Evolutionary conservation across 1,140 invertebrate species (phyloP).

Genomic region (Drosophila ogumai): DNA sequence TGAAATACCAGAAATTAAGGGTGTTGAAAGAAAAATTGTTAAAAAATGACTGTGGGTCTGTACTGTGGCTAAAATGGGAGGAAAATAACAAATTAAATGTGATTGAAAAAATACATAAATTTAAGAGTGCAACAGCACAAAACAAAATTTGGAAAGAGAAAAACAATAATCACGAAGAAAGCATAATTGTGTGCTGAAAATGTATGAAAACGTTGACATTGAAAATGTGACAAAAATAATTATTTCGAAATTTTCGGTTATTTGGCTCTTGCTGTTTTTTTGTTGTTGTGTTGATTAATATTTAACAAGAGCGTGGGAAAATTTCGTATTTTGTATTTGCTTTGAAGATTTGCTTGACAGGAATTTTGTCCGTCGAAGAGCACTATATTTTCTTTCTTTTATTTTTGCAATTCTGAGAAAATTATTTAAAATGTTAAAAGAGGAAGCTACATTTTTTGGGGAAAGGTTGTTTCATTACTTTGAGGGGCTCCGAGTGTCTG

Average conservation of each 20-base stretch:
- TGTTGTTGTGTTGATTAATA: conserved; percentile 28
- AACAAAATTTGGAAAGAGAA: not conserved
- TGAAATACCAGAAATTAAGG: no score
- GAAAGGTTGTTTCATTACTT: not conserved
- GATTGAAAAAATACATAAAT: not conserved
- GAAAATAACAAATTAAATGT: not conserved
- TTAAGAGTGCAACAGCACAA: conserved; percentile 9
- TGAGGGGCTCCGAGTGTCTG: not conserved
- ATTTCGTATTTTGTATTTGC: conserved; percentile 8
- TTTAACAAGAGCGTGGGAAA: conserved; percentile 31
- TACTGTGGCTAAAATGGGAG: not conserved
- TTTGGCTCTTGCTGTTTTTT: not conserved
- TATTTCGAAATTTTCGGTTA: conserved; percentile 33
- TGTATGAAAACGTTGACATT: conserved; percentile 49
- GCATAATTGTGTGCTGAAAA: conserved; percentile 24
- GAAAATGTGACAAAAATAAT: conserved; percentile 55
- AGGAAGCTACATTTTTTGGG: not conserved
- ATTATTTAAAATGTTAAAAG: not conserved
- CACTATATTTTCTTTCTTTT: not conserved
- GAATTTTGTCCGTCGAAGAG: conserved; percentile 2
- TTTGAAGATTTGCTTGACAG: conserved; percentile 22
- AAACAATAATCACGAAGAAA: conserved; percentile 6
- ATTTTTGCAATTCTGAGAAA: conserved; percentile 2
- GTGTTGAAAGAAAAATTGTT: not conserved
- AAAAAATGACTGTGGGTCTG: no score